Base-by-base conservation (phyloP, 2,797 vertebrate genomes). In the Hyperoplus lanceolatus region DNA sequence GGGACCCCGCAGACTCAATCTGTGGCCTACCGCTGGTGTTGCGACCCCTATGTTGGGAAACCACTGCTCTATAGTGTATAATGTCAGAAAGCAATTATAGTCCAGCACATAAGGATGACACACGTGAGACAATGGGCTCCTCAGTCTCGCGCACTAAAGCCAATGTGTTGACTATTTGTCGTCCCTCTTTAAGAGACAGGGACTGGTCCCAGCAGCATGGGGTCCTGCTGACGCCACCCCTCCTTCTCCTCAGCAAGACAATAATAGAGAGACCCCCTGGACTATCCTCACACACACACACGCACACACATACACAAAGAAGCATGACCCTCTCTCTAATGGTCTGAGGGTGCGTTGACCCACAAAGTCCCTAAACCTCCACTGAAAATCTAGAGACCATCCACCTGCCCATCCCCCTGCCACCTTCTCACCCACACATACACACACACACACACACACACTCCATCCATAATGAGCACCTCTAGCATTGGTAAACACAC, bases 181-280 rank as follows among this genome's bases (percentile, higher is more conserved):
- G 67, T 54, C 74, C 69, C 53, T 81, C 79, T 85, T 77, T 86
- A 73, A 41, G 82, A 84, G 85, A 89, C 78, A 73, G 73, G 62
- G 72, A 87, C 87, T 65, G 81, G 90, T 93, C 89, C 81, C 84
- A 87, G 84, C 83, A 89, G 90, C 85, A 90, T 87, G 87, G 53
- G 86, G 85, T 87, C 88, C 75, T 59, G 53, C 83, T 77, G 18
- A 66, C 53, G 57, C 73, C 81, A 48, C 87, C 75, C 82, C 75
- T 81, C 68, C 82, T 61, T 66, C 76, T 80, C 62, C 51, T 45
- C 51, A 72, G 48, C 72, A 73, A 13, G 12, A 87, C 82, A 89
- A 90, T 82, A 85, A 87, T 72, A 73, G 58, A 91, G 60, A 91
- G 87, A 89, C 73, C 87, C 89, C 81, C 78, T 80, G 73, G 79